These are phyloP conservation scores for Heterodera carotae DNA, from an alignment of 1,140 invertebrate genomes.

Conservation along the genomic window DNA sequence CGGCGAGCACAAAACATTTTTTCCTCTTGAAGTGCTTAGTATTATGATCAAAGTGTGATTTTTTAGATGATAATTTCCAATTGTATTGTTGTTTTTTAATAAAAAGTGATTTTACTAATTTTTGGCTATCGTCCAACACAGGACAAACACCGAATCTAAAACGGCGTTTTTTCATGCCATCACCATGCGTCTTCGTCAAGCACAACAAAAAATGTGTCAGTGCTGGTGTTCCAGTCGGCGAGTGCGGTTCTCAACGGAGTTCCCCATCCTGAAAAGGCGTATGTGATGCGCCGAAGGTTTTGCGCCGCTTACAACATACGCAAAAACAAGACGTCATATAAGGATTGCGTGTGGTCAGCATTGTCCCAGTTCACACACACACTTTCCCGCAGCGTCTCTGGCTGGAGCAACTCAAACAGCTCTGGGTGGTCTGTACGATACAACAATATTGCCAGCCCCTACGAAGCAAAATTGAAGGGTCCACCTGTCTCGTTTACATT, in stretches of 20 bases:
- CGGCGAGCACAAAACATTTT: too few species aligned
- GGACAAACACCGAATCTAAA: neutral
- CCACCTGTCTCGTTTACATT: slow-evolving; percentile 7
- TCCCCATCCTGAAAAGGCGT: too few species aligned
- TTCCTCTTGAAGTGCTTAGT: too few species aligned
- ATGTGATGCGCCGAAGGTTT: neutral
- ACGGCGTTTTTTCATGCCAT: neutral
- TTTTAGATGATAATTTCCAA: too few species aligned
- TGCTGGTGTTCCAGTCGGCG: neutral
- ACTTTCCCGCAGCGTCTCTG: neutral
- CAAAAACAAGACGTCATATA: neutral
- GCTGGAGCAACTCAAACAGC: neutral
- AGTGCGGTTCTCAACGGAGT: neutral
- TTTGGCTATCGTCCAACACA: too few species aligned
- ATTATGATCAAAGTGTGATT: too few species aligned
- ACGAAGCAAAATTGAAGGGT: neutral
- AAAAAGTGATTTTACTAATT: neutral
- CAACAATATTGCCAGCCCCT: slow-evolving; percentile 18
- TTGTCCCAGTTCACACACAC: neutral
- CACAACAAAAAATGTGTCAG: neutral
- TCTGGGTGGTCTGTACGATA: neutral
- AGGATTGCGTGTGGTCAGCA: neutral
- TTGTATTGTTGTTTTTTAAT: slow-evolving; percentile 13
- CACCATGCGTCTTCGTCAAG: too few species aligned
- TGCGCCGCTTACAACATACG: neutral